A percentile compares a stretch with the other conserved stretches of the same genome.
These are phyloP conservation scores for Brachypodius melanocephalos DNA, from an alignment of 2,113 vertebrate genomes.

Conservation along the genomic window DNA sequence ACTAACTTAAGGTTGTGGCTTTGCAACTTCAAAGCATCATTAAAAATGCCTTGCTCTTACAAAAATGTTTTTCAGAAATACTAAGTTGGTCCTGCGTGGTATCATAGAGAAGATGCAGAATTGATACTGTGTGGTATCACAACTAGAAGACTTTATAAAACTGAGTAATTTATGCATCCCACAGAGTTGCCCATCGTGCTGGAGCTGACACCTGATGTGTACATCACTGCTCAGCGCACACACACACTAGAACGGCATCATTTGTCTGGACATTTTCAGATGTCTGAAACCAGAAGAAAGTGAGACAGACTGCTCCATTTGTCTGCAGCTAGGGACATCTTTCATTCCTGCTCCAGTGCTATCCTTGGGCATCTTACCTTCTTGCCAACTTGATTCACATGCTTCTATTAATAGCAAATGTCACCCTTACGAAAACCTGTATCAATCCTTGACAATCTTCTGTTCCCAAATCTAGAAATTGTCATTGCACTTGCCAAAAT, in stretches of 20 bases:
- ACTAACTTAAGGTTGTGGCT: not conserved
- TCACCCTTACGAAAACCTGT: not conserved
- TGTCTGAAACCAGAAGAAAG: conserved; percentile 2
- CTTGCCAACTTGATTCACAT: not conserved
- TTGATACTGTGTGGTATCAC: not conserved
- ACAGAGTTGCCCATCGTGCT: not conserved
- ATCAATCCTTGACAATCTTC: not conserved
- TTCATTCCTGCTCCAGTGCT: not conserved
- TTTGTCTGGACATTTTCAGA: not conserved
- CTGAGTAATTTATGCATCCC: not conserved
- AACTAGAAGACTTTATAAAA: not conserved
- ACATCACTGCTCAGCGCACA: not conserved
- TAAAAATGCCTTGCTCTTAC: not conserved
- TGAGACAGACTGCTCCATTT: not conserved
- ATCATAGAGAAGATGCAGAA: not conserved
- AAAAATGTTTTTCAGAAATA: not conserved
- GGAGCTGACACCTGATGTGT: not conserved
- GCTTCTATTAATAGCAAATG: not conserved
- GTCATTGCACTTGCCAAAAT: not conserved
- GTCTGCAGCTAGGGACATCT: not conserved
- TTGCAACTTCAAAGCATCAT: not conserved
- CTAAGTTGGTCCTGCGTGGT: accelerated
- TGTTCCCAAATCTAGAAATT: not conserved
- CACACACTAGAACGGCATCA: accelerated
- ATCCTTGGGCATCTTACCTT: not conserved